These are phyloP conservation scores for Catocala sponsa DNA, from an alignment of 2,888 invertebrate species.

Conservation along the genomic window DNA sequence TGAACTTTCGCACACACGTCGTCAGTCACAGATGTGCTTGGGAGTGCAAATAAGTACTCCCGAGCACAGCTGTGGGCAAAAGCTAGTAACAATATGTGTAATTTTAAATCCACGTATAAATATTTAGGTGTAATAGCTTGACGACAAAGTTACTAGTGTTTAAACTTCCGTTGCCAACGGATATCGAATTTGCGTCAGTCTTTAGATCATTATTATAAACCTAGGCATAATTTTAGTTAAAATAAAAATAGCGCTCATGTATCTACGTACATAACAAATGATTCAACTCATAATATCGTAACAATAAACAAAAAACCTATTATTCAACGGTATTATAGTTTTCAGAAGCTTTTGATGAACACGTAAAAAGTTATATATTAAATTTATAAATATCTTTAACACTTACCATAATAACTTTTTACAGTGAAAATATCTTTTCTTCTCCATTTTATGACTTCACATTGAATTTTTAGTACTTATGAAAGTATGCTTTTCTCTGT, in stretches of 20 bases:
- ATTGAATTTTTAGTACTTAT: constrained; percentile 49
- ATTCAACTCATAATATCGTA: not conserved
- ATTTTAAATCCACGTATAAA: too few relatives aligned
- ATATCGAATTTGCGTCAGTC: not conserved
- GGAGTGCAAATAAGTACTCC: too few relatives aligned
- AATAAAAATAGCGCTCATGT: constrained; percentile 5
- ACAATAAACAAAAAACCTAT: constrained; percentile 13
- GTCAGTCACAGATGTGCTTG: too few relatives aligned
- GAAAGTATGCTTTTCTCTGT: constrained; percentile 54
- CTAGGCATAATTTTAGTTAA: constrained; percentile 6
- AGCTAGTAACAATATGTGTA: too few relatives aligned
- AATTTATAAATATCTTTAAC: constrained; percentile 1
- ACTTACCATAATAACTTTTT: constrained; percentile 73
- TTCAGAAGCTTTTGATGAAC: constrained; percentile 8
- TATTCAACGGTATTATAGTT: constrained; percentile 10
- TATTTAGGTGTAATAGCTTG: too few relatives aligned
- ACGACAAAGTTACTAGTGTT: not conserved
- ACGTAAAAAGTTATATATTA: not conserved
- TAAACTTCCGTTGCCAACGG: not conserved
- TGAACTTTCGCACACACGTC: too few relatives aligned
- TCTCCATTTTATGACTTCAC: constrained; percentile 73
- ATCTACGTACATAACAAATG: constrained; percentile 3
- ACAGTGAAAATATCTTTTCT: constrained; percentile 57
- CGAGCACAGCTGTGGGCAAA: too few relatives aligned
- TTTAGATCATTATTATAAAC: constrained; percentile 5